Evolutionary conservation across 2,113 vertebrate genomes (phyloP).

Genomic region (Rhea pennata): DNA sequence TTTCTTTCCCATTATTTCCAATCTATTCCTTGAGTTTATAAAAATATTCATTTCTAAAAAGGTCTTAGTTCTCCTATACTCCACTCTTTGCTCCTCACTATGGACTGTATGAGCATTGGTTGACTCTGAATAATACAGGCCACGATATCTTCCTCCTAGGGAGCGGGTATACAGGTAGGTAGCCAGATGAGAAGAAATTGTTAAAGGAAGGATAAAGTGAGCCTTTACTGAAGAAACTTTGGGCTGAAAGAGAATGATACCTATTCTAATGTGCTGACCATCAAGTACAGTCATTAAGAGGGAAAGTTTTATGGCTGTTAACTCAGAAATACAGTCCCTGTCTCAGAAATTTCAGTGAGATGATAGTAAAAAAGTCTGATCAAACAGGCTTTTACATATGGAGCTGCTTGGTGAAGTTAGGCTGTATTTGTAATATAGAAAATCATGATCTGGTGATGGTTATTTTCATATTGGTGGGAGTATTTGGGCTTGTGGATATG

Average conservation of each 20-base stretch:
- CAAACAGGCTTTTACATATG: not conserved
- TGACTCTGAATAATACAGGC: not conserved
- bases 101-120: not conserved
- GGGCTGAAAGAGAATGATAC: not conserved
- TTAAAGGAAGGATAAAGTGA: not conserved
- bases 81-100: not conserved
- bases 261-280: not conserved
- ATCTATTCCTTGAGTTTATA: not conserved
- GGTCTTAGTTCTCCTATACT: not conserved
- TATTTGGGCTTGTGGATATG: not conserved
- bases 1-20: not conserved
- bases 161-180: not conserved
- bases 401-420: not conserved
- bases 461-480: not conserved
- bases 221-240: not conserved
- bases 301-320: not conserved
- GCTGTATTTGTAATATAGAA: not conserved
- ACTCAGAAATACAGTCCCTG: not conserved
- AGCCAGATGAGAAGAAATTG: fast-evolving
- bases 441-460: not conserved
- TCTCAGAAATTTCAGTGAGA: not conserved
- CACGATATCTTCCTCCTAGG: not conserved
- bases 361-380: not conserved
- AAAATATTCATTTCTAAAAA: not conserved
- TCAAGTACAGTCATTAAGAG: not conserved